Conservation (phyloP, 1,140 invertebrate genomes). For the Parapsyche elsis region DNA sequence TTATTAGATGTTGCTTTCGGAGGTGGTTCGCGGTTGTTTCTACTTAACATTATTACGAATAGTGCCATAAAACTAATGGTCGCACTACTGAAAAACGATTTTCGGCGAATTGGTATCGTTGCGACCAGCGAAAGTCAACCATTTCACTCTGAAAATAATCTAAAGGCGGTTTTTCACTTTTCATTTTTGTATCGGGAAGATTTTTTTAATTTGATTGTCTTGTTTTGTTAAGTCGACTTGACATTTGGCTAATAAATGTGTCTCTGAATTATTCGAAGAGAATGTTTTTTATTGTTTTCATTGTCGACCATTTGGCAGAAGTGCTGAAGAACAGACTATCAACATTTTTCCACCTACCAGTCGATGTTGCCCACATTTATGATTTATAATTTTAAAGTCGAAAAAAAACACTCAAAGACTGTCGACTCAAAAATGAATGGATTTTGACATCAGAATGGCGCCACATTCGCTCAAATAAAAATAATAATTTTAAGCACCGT, state of each 20-base stretch:
- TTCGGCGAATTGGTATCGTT: too few relatives aligned
- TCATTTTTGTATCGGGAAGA: background rate
- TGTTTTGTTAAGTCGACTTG: background rate
- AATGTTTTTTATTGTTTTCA: conserved; percentile 13
- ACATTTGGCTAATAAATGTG: conserved; percentile 8
- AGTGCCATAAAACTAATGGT: background rate
- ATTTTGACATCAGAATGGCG: too few relatives aligned
- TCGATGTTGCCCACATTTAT: too few relatives aligned
- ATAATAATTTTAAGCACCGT: too few relatives aligned
- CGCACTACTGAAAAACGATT: background rate
- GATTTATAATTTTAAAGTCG: too few relatives aligned
- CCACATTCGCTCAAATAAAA: too few relatives aligned
- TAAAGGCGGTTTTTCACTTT: background rate
- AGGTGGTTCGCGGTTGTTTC: background rate
- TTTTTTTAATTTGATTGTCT: background rate
- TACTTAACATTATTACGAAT: background rate
- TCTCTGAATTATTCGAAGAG: background rate
- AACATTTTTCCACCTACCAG: too few relatives aligned
- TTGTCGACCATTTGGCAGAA: conserved; percentile 11
- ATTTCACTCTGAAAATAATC: too few relatives aligned
- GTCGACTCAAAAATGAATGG: too few relatives aligned
- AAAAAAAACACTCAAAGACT: too few relatives aligned
- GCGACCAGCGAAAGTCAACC: too few relatives aligned
- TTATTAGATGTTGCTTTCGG: background rate
- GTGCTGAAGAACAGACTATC: background rate